phyloP scores from a whole-genome alignment of 2,888 invertebrate genomes.

The Cataglyphis albicans region DNA sequence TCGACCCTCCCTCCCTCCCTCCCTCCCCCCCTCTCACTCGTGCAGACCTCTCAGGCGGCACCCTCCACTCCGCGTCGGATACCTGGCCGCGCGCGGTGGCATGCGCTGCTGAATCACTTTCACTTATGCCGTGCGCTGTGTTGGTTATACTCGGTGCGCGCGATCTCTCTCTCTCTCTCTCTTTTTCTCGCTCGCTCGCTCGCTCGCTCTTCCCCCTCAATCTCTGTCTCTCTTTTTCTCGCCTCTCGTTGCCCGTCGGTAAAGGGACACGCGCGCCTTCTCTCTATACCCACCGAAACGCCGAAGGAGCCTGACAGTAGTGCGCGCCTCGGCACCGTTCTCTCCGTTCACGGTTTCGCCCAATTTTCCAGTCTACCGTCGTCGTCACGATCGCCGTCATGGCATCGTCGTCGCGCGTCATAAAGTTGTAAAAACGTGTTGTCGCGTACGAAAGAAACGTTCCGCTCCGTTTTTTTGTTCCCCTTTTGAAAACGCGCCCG shows the following conservation, averaged over 20 bases:
- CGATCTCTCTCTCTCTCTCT: constrained; percentile 43
- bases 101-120: constrained; percentile 84
- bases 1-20: constrained; percentile 2
- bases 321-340: constrained; percentile 74
- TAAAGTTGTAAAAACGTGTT: background rate
- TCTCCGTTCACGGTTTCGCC: constrained; percentile 68
- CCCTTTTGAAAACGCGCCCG: constrained; percentile 15
- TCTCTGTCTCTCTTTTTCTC: constrained; percentile 44
- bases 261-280: constrained; percentile 76
- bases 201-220: constrained; percentile 50
- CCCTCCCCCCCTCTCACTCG: background rate
- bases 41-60: constrained; percentile 46
- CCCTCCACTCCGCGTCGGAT: constrained; percentile 73
- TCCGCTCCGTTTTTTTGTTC: background rate
- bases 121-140: constrained; percentile 84
- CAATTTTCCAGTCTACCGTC: constrained; percentile 62
- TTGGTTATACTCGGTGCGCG: constrained; percentile 73
- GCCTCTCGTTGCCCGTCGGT: constrained; percentile 72
- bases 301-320: constrained; percentile 70
- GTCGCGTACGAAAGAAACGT: background rate
- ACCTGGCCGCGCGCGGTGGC: constrained; percentile 82
- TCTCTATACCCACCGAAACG: constrained; percentile 74
- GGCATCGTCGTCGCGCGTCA: background rate
- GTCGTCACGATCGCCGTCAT: background rate
- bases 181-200: constrained; percentile 16